phyloP scores from a whole-genome alignment of 2,888 invertebrate genomes.

The Smittia aterrima region DNA sequence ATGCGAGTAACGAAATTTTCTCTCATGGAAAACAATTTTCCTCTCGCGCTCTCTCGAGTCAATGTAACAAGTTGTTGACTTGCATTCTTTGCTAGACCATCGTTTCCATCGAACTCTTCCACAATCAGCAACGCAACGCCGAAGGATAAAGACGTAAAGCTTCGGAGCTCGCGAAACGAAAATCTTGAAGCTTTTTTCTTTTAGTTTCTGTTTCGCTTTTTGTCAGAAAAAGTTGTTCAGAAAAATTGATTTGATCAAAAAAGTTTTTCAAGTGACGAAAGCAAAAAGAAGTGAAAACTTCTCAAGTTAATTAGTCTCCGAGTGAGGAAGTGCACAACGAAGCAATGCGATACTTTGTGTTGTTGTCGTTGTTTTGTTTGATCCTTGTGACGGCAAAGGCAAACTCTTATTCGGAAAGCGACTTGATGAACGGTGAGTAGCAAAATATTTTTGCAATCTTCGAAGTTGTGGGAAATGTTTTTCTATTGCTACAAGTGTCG shows the following conservation, averaged over 20 bases:
- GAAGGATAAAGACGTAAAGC: neutral
- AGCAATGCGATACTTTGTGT: conserved; percentile 24
- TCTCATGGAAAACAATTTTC: neutral
- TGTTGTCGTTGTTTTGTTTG: conserved; percentile 20
- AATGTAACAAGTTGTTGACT: conserved; percentile 18
- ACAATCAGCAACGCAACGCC: conserved; percentile 15
- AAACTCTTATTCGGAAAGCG: conserved; percentile 30
- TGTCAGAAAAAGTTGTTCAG: neutral
- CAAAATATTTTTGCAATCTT: neutral
- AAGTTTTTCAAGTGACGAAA: neutral
- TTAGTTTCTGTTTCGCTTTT: neutral
- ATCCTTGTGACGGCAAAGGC: conserved; percentile 24
- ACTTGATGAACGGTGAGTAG: conserved; percentile 29
- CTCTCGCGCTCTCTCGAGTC: neutral
- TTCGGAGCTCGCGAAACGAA: conserved; percentile 1
- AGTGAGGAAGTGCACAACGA: neutral
- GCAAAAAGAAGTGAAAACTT: neutral
- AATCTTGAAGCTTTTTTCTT: conserved; percentile 3
- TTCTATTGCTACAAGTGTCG: no score
- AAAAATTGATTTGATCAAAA: neutral
- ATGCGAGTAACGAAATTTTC: no score
- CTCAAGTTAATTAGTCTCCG: neutral
- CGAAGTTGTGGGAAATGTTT: neutral
- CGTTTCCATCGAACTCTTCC: neutral
- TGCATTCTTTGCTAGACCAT: neutral